A percentile compares a stretch with the other conserved stretches of the same genome.
These are phyloP conservation scores for Dasyprocta punctata DNA, from an alignment of 2,113 vertebrate genomes.

Conservation along the genomic window DNA sequence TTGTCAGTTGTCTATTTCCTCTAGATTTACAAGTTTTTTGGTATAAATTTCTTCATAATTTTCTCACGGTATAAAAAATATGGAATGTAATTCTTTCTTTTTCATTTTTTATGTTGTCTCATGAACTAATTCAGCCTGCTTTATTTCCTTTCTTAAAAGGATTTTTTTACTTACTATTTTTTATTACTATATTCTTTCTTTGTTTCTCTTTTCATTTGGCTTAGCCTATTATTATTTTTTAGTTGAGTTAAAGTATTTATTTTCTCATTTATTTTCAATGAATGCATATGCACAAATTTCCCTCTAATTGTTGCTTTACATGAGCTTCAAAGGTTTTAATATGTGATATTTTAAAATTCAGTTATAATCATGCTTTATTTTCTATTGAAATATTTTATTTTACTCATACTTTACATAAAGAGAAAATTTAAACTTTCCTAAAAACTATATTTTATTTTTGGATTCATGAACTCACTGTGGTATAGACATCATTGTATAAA, in stretches of 20 bases:
- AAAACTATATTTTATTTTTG: background rate
- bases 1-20: background rate
- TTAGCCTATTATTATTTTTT: background rate
- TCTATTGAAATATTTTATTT: background rate
- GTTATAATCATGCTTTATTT: background rate
- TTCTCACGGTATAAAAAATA: background rate
- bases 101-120: background rate
- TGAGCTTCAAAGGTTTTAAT: background rate
- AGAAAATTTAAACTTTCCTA: background rate
- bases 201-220: background rate
- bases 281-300: background rate
- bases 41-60: background rate
- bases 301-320: background rate
- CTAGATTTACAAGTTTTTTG: background rate
- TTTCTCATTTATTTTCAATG: background rate
- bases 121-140: background rate
- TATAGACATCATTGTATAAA: background rate
- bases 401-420: background rate
- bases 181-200: background rate
- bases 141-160: constrained; percentile 26
- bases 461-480: background rate
- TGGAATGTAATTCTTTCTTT: background rate
- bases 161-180: background rate
- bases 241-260: background rate
- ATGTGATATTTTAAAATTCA: background rate